Evolutionary conservation across 2,888 invertebrate genomes (phyloP).

Genomic region (Drosophila eohydei): DNA sequence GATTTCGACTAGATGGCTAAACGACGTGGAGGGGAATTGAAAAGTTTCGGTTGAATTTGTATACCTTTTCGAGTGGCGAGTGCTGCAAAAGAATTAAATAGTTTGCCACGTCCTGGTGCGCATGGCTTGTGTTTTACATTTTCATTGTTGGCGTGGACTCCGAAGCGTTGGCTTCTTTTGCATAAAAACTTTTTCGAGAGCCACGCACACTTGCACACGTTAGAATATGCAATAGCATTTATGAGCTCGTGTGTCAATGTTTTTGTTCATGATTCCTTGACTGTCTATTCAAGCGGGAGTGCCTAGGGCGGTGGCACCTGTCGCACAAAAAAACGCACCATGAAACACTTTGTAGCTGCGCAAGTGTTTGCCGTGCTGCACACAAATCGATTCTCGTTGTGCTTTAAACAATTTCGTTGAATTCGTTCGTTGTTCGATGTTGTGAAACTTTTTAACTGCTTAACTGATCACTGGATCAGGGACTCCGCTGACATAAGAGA

Average conservation of each 20-base stretch:
- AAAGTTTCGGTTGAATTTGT: slow-evolving; percentile 2
- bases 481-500: no score
- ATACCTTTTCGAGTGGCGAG: not conserved
- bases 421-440: not conserved
- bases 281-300: slow-evolving; percentile 11
- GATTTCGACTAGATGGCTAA: not conserved
- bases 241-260: slow-evolving; percentile 13
- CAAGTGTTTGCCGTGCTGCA: not conserved
- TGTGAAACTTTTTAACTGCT: not conserved
- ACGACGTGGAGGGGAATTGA: not conserved
- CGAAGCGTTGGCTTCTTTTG: slow-evolving; percentile 7
- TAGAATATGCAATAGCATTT: slow-evolving; percentile 14
- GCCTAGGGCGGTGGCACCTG: slow-evolving; percentile 3
- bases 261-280: slow-evolving; percentile 20
- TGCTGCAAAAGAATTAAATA: slow-evolving; percentile 2
- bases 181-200: slow-evolving; percentile 8
- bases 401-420: slow-evolving; percentile 1
- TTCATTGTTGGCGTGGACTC: slow-evolving; percentile 4
- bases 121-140: slow-evolving; percentile 4
- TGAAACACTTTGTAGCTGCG: not conserved
- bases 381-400: not conserved
- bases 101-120: slow-evolving; percentile 5
- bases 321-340: slow-evolving; percentile 6
- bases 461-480: not conserved
- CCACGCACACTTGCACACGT: slow-evolving; percentile 10